These are phyloP conservation scores for Omphaloscelis lunosa DNA, from an alignment of 2,888 invertebrate genomes.

Conservation along the genomic window DNA sequence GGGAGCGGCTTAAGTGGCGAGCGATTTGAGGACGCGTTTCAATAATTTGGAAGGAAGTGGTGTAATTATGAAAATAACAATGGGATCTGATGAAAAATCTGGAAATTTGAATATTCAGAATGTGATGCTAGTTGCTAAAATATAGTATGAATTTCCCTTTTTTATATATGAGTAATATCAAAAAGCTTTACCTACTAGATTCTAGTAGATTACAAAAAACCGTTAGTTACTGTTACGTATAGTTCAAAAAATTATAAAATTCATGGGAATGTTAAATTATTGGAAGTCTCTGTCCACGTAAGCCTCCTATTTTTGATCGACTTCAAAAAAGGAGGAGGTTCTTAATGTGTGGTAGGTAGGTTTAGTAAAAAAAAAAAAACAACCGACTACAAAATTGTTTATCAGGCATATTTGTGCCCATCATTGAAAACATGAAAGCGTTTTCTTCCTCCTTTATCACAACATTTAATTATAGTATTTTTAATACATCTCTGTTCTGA, in stretches of 20 bases:
- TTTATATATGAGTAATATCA: neutral
- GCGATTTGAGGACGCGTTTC: neutral
- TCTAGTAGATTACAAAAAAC: too few relatives aligned
- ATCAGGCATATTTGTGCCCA: neutral
- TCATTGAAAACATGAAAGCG: neutral
- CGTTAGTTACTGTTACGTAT: too few relatives aligned
- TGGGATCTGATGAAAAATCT: neutral
- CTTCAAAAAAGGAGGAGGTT: too few relatives aligned
- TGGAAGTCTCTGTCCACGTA: neutral
- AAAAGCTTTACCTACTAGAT: too few relatives aligned
- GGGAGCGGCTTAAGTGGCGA: conserved; percentile 16
- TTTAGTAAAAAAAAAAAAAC: too few relatives aligned
- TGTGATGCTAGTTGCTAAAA: neutral
- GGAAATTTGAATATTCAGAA: too few relatives aligned
- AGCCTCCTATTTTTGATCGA: neutral
- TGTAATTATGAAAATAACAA: too few relatives aligned
- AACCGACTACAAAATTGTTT: too few relatives aligned
- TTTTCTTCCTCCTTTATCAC: neutral
- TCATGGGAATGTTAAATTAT: neutral
- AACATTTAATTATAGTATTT: neutral
- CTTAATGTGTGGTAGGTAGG: too few relatives aligned
- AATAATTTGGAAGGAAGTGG: too few relatives aligned
- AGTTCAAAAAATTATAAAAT: neutral
- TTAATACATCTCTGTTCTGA: neutral
- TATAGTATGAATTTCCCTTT: neutral